phyloP scores from a whole-genome alignment of 2,888 invertebrate genomes.

The Hartigia nigra region DNA sequence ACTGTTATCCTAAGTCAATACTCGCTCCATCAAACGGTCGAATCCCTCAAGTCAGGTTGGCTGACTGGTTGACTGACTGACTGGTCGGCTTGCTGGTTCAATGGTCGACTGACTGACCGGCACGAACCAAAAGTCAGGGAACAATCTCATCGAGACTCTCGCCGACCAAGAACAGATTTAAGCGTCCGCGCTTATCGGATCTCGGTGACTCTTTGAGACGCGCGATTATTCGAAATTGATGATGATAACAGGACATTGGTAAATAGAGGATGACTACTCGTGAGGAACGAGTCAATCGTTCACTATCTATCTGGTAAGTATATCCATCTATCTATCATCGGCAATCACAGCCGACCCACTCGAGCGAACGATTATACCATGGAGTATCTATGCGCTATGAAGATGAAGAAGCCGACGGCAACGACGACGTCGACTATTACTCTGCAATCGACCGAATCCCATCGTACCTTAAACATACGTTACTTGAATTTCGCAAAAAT shows the following conservation, averaged over 20 bases:
- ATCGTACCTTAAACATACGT: no score
- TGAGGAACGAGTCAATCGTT: neutral
- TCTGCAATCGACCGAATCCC: neutral
- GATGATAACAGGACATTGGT: slow-evolving; percentile 1
- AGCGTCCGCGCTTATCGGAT: slow-evolving; percentile 23
- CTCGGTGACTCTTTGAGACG: slow-evolving; percentile 3
- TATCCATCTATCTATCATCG: neutral
- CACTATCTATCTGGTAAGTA: neutral
- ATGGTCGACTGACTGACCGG: neutral
- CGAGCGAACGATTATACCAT: neutral
- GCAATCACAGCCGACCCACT: neutral
- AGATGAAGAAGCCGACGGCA: neutral
- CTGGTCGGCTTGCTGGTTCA: neutral
- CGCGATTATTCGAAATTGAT: slow-evolving; percentile 4
- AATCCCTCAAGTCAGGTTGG: slow-evolving; percentile 36
- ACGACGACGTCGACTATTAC: neutral
- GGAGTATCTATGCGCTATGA: neutral
- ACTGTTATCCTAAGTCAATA: slow-evolving; percentile 66
- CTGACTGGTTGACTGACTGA: neutral
- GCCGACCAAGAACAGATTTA: slow-evolving; percentile 16
- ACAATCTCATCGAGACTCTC: slow-evolving; percentile 17
- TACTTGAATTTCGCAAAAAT: neutral
- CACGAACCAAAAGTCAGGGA: neutral
- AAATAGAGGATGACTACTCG: neutral
- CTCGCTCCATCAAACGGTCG: slow-evolving; percentile 62